A percentile compares a stretch with the other conserved stretches of the same genome.
Evolutionary conservation across 2,888 invertebrate species (phyloP).

Genomic region (Trachelus troglodyta): DNA sequence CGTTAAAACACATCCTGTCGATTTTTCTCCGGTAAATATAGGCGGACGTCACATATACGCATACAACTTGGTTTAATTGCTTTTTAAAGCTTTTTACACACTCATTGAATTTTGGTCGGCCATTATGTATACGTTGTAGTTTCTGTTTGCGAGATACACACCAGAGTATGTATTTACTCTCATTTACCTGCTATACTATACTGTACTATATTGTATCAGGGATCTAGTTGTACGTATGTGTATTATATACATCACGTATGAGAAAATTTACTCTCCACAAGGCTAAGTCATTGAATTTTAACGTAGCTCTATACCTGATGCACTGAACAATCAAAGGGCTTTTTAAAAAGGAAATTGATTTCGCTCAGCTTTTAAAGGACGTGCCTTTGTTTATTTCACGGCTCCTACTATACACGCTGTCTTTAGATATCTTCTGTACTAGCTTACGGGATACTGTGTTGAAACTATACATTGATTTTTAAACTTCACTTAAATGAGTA

Average conservation of each 20-base stretch:
- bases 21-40: neutral
- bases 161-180: neutral
- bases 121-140: conserved; percentile 10
- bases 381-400: neutral
- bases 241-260: conserved; percentile 11
- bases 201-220: conserved; percentile 11
- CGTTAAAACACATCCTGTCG: neutral
- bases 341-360: neutral
- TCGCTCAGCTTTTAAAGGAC: conserved; percentile 6
- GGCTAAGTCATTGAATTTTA: conserved; percentile 33
- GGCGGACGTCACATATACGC: neutral
- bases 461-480: neutral
- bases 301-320: neutral
- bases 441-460: neutral
- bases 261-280: conserved; percentile 22
- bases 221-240: conserved; percentile 11
- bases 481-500: conserved; percentile 8
- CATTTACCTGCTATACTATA: conserved; percentile 1
- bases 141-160: conserved; percentile 10
- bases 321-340: neutral
- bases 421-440: neutral
- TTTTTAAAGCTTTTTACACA: neutral
- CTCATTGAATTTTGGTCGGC: neutral
- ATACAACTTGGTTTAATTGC: neutral
- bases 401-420: neutral